These are phyloP conservation scores for Goniozus legneri DNA, from an alignment of 1,140 invertebrate species.

Conservation along the genomic window DNA sequence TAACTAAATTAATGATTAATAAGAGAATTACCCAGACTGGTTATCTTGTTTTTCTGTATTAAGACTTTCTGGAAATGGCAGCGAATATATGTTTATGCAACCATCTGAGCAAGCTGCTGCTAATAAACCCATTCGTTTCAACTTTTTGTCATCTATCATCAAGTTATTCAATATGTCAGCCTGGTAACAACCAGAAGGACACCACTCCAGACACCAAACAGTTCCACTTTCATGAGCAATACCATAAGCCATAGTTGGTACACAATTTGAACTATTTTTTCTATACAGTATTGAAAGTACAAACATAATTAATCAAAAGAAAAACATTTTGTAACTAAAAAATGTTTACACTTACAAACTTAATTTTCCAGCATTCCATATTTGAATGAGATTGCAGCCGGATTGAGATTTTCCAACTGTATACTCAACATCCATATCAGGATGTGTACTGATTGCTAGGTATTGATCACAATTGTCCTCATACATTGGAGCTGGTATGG, in stretches of 20 bases:
- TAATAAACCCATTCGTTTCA: conserved; percentile 62
- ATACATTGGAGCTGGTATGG: conserved; percentile 49
- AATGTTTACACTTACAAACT: conserved; percentile 9
- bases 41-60: conserved; percentile 18
- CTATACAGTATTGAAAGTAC: conserved; percentile 14
- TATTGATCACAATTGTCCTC: conserved; percentile 46
- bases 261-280: conserved; percentile 11
- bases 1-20: too few relatives aligned
- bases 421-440: conserved; percentile 49
- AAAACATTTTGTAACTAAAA: not conserved
- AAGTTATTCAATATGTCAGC: conserved; percentile 32
- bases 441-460: conserved; percentile 56
- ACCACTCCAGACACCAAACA: conserved; percentile 71
- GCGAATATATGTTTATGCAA: conserved; percentile 59
- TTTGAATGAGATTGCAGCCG: conserved; percentile 57
- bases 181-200: conserved; percentile 68
- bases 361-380: conserved; percentile 59
- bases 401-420: conserved; percentile 37
- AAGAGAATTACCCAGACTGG: too few relatives aligned
- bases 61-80: conserved; percentile 56
- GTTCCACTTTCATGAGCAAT: conserved; percentile 65
- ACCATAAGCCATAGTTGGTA: conserved; percentile 50
- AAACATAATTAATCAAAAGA: not conserved
- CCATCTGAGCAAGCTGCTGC: conserved; percentile 68
- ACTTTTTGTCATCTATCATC: conserved; percentile 16